These are phyloP conservation scores for Zenarchopterus dispar DNA, from an alignment of 2,797 vertebrate species.

Conservation along the genomic window DNA sequence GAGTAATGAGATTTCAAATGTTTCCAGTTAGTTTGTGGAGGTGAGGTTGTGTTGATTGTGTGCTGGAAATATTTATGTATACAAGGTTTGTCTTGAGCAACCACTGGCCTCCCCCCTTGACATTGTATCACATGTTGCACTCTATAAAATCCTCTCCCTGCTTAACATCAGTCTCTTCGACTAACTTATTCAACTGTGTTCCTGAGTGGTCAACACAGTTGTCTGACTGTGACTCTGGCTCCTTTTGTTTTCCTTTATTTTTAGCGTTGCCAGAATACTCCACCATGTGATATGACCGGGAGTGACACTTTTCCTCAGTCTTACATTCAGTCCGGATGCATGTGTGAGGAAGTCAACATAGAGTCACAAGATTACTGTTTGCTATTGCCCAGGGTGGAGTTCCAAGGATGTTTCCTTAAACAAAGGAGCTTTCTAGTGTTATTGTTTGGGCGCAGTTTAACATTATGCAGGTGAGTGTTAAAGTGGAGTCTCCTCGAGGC, in stretches of 20 bases:
- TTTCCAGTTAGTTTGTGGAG: neutral
- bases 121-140: slow-evolving; percentile 55
- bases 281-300: slow-evolving; percentile 43
- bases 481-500: slow-evolving; percentile 53
- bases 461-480: slow-evolving; percentile 60
- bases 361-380: slow-evolving; percentile 78
- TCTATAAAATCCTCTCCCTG: slow-evolving; percentile 60
- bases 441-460: slow-evolving; percentile 42
- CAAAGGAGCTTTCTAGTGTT: slow-evolving; percentile 70
- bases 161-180: slow-evolving; percentile 45
- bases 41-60: too few relatives aligned
- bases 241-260: slow-evolving; percentile 14
- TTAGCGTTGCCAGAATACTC: slow-evolving; percentile 36
- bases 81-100: too few relatives aligned
- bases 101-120: too few relatives aligned
- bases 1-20: neutral
- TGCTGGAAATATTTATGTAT: too few relatives aligned
- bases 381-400: slow-evolving; percentile 66
- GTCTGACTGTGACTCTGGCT: slow-evolving; percentile 4
- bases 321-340: slow-evolving; percentile 63
- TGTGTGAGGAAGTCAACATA: slow-evolving; percentile 64
- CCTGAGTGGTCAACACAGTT: slow-evolving; percentile 20
- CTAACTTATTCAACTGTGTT: slow-evolving; percentile 38
- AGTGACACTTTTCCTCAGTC: slow-evolving; percentile 48
- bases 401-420: slow-evolving; percentile 62